These are phyloP conservation scores for Drosophila nannoptera DNA, from an alignment of 1,140 invertebrate species.

Conservation along the genomic window DNA sequence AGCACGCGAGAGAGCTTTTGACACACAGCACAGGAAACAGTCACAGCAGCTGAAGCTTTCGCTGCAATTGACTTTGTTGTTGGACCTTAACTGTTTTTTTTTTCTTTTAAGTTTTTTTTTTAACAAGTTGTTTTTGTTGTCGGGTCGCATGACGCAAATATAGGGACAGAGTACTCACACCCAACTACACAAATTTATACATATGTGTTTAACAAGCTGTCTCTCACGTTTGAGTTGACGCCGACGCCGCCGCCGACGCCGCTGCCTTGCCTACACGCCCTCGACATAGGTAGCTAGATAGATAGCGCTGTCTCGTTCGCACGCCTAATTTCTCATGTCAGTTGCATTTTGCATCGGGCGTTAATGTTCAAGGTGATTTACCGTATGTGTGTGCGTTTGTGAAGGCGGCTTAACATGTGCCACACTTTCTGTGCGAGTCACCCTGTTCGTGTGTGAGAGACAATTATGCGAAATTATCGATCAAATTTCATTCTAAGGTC, in stretches of 20 bases:
- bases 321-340: slow-evolving; percentile 49
- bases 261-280: slow-evolving; percentile 7
- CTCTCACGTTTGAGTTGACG: slow-evolving; percentile 48
- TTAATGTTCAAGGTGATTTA: slow-evolving; percentile 77
- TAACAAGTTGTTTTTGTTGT: slow-evolving; percentile 30
- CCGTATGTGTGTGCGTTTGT: slow-evolving; percentile 16
- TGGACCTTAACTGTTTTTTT: slow-evolving; percentile 22
- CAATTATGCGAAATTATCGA: slow-evolving; percentile 79
- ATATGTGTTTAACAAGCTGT: slow-evolving; percentile 47
- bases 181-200: slow-evolving; percentile 8
- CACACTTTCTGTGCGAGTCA: slow-evolving; percentile 41
- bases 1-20: slow-evolving; percentile 10
- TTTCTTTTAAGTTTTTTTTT: slow-evolving; percentile 21
- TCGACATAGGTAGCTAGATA: slow-evolving; percentile 8
- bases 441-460: slow-evolving; percentile 21
- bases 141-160: slow-evolving; percentile 62
- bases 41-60: slow-evolving; percentile 39
- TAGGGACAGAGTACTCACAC: slow-evolving; percentile 25
- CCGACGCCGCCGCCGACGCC: slow-evolving; percentile 21
- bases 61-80: slow-evolving; percentile 31
- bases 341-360: slow-evolving; percentile 73
- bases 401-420: slow-evolving; percentile 52
- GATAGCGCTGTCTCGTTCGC: slow-evolving; percentile 21
- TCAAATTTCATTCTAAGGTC: slow-evolving; percentile 74
- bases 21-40: slow-evolving; percentile 39